Percentiles rank a stretch among this genome's conserved stretches.
These are phyloP conservation scores for Ectropis crepuscularia DNA, from an alignment of 2,888 invertebrate genomes.

Conservation along the genomic window DNA sequence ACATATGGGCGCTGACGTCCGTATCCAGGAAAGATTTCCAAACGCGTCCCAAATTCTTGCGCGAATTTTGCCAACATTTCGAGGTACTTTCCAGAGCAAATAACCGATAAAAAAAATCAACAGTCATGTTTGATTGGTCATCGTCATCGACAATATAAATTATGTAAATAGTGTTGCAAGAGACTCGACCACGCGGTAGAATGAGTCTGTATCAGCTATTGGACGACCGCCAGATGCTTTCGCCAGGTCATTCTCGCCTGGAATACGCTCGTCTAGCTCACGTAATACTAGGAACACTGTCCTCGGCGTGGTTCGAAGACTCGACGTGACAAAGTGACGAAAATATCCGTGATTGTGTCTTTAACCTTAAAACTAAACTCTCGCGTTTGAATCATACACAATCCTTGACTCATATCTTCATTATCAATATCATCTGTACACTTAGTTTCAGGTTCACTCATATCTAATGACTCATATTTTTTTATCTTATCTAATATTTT, in stretches of 20 bases:
- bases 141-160: conserved; percentile 23
- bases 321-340: conserved; percentile 30
- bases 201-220: conserved; percentile 45
- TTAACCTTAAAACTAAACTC: conserved; percentile 32
- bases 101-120: conserved; percentile 8
- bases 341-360: conserved; percentile 45
- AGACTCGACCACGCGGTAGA: conserved; percentile 42
- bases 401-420: conserved; percentile 20
- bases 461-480: conserved; percentile 13
- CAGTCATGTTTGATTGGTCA: conserved; percentile 8
- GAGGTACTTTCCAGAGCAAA: conserved; percentile 28
- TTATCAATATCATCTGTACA: background rate
- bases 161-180: conserved; percentile 50
- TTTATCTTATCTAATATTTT: conserved; percentile 14
- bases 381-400: conserved; percentile 18
- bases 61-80: conserved; percentile 27
- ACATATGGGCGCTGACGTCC: conserved; percentile 30
- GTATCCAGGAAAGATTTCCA: conserved; percentile 38
- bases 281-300: conserved; percentile 25
- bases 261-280: conserved; percentile 49
- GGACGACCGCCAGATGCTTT: conserved; percentile 65
- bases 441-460: background rate
- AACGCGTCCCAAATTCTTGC: conserved; percentile 32
- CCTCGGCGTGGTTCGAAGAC: conserved; percentile 33
- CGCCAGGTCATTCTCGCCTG: conserved; percentile 68